These are phyloP conservation scores for Lordiphosa collinella DNA, from an alignment of 1,140 invertebrate species.

Conservation along the genomic window DNA sequence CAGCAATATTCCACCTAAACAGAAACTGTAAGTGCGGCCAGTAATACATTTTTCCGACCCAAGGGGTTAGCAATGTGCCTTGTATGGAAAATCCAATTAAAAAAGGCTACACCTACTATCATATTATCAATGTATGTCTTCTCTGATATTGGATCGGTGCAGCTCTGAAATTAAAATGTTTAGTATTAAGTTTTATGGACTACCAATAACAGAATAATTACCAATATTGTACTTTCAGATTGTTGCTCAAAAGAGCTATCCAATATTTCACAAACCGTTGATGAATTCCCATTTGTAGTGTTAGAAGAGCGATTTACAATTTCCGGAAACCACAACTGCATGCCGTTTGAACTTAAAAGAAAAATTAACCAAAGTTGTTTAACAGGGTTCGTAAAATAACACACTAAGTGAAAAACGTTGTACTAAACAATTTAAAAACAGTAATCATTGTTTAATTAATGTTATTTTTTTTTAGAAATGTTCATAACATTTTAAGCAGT, in stretches of 20 bases:
- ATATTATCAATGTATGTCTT: slow-evolving; percentile 78
- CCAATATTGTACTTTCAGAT: slow-evolving; percentile 6
- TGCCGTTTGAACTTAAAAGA: slow-evolving; percentile 65
- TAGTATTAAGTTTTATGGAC: not conserved
- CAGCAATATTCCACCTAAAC: slow-evolving; percentile 57
- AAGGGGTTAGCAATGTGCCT: slow-evolving; percentile 71
- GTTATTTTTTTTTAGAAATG: too few relatives aligned
- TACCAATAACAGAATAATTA: not conserved
- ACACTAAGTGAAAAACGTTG: too few relatives aligned
- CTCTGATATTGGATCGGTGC: slow-evolving; percentile 65
- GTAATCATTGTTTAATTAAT: too few relatives aligned
- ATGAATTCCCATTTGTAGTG: slow-evolving; percentile 21
- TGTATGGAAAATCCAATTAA: slow-evolving; percentile 66
- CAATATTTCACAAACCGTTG: slow-evolving; percentile 63
- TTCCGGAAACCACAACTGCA: slow-evolving; percentile 79
- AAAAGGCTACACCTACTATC: slow-evolving; percentile 72
- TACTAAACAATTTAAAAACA: too few relatives aligned
- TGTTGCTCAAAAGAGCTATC: slow-evolving; percentile 26
- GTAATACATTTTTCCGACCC: slow-evolving; percentile 69
- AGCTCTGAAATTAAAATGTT: slow-evolving; percentile 40
- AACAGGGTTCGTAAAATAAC: too few relatives aligned
- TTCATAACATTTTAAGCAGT: too few relatives aligned
- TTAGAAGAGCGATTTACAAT: slow-evolving; percentile 76
- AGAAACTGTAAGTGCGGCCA: slow-evolving; percentile 41
- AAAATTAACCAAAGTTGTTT: not conserved